Evolutionary conservation across 2,797 vertebrate species (phyloP), one percentile per base, ranked within the genome.

Genomic region (Australoheros facetus): DNA sequence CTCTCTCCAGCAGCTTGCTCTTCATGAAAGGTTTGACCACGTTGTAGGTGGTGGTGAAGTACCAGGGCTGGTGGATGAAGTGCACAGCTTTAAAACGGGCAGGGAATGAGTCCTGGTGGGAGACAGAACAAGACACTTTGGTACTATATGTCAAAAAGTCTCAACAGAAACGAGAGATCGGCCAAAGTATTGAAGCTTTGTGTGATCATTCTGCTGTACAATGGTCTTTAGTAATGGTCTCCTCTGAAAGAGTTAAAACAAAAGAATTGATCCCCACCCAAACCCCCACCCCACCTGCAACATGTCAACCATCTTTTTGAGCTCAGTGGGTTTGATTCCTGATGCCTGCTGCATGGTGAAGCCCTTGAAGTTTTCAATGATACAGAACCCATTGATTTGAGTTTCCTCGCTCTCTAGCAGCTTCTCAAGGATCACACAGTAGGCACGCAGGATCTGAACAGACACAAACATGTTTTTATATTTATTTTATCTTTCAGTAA

Each of bases 241-340:
- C 13, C 12, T 30, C n/a, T 59, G 53, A 26, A 28, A 26, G 28
- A 60, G 13, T 23, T 56, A 16, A 13, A 48, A 12, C 16, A 30
- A 19, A 16, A 70, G 26, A 70, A 12, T 2, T 2, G 12, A 9
- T 70, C 3, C 23, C 84, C 37, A 37, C 34, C 9, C 34, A 10
- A 37, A 37, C 34, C 34, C 8, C 2, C 3, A n/a, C 59, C n/a
- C 90, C 88, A 99, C 98, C 98, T 99, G 98, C 81, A 99, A 84
- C 98, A 99, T 99, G 94, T 99, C 98, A 93, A 99, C 98, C 98
- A 99, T 99, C 95, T 99, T 99, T 93, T 97, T 98, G 78, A 99
- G 97, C 89, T 99, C 98, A 0, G 97, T 96, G 71, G 97, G 95
- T 87, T 98, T 98, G 83, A 99, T 98, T 10, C 97, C 97, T 0